Conservation (phyloP, 2,888 invertebrate genomes). For the Parnassius glacialis region DNA sequence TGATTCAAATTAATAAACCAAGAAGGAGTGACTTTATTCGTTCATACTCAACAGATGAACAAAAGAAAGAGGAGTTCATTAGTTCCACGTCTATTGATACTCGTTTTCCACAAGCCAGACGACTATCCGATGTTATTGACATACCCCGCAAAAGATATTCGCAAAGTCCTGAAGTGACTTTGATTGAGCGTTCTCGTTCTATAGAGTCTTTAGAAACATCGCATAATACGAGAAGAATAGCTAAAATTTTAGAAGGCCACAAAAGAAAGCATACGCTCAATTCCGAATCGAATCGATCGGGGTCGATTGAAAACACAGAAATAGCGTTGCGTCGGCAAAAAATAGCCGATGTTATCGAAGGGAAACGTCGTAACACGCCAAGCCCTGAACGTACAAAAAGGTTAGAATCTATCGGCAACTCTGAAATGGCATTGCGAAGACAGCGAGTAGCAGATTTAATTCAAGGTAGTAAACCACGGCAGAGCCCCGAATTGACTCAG, state of each 20-base stretch:
- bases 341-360: conserved; percentile 66
- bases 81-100: conserved; percentile 40
- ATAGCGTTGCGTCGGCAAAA: conserved; percentile 57
- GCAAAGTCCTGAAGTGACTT: conserved; percentile 46
- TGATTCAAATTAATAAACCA: conserved; percentile 38
- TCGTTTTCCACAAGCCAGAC: conserved; percentile 41
- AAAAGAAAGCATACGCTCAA: conserved; percentile 54
- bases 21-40: conserved; percentile 36
- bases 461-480: conserved; percentile 45
- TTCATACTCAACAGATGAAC: conserved; percentile 36
- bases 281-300: conserved; percentile 51
- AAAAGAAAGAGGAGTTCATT: conserved; percentile 34
- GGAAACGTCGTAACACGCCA: conserved; percentile 52
- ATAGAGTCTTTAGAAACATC: conserved; percentile 50
- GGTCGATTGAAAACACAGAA: conserved; percentile 51
- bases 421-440: conserved; percentile 59
- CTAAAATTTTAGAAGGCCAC: conserved; percentile 58
- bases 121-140: conserved; percentile 48
- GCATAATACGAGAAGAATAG: conserved; percentile 54
- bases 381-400: conserved; percentile 54
- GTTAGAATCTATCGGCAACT: conserved; percentile 52
- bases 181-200: conserved; percentile 53
- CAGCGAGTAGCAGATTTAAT: conserved; percentile 61
- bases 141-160: conserved; percentile 45
- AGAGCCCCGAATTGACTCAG: conserved; percentile 37